These are phyloP conservation scores for Lamellibrachia columna DNA, from an alignment of 2,888 invertebrate genomes.

Conservation along the genomic window DNA sequence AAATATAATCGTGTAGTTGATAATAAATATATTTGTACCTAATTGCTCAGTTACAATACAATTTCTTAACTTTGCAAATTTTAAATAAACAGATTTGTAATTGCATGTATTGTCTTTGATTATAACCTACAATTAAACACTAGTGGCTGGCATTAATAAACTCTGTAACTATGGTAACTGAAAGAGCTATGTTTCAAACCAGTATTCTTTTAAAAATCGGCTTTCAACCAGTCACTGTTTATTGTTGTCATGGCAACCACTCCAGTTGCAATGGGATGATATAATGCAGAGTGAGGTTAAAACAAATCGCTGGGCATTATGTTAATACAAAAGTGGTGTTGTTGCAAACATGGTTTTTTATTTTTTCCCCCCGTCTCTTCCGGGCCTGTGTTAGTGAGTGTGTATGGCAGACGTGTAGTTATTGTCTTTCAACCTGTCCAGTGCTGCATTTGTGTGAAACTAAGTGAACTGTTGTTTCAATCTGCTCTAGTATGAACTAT, in stretches of 20 bases:
- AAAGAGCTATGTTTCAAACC: neutral
- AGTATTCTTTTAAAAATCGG: neutral
- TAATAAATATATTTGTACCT: neutral
- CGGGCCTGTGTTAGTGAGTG: neutral
- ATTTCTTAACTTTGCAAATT: neutral
- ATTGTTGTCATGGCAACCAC: neutral
- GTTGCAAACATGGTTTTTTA: neutral
- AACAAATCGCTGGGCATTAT: neutral
- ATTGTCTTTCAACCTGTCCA: neutral
- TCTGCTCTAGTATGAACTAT: neutral
- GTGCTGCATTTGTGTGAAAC: neutral
- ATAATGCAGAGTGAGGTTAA: neutral
- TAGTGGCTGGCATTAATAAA: neutral
- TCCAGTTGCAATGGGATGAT: neutral
- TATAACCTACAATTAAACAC: no score
- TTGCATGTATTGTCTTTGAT: no score
- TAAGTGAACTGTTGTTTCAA: neutral
- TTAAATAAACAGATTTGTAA: neutral
- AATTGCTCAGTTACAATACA: neutral
- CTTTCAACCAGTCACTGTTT: neutral
- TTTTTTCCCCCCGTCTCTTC: neutral
- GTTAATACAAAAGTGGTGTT: neutral
- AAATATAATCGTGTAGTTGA: neutral
- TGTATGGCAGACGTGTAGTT: neutral
- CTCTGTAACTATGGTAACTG: neutral